Percentiles rank a stretch among this genome's conserved stretches.
These are phyloP conservation scores for Temnothorax unifasciatus DNA, from an alignment of 2,888 invertebrate genomes.

Conservation along the genomic window DNA sequence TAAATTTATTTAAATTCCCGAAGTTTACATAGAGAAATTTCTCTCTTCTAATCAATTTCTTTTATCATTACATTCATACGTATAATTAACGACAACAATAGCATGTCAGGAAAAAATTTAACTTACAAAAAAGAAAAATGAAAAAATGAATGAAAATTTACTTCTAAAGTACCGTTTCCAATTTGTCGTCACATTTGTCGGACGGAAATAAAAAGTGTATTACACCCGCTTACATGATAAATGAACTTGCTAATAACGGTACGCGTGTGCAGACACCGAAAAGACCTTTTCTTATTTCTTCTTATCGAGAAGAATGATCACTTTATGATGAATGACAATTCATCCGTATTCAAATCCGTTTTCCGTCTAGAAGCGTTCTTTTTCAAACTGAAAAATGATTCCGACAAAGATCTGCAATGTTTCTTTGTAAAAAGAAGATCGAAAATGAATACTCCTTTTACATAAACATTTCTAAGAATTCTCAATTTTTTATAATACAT, in stretches of 20 bases:
- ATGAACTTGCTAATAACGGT: conserved; percentile 25
- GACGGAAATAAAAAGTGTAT: conserved; percentile 25
- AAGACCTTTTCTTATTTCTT: conserved; percentile 23
- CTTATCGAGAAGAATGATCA: conserved; percentile 16
- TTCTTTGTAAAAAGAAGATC: not conserved
- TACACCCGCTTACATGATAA: conserved; percentile 26
- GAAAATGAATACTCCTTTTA: not conserved
- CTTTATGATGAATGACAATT: conserved; percentile 18
- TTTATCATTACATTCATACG: not conserved
- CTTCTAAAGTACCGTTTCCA: conserved; percentile 19
- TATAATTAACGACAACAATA: not conserved
- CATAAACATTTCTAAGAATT: conserved; percentile 3
- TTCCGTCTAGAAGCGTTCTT: not conserved
- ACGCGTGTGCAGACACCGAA: not conserved
- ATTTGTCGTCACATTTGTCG: conserved; percentile 34
- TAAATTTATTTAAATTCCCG: not conserved
- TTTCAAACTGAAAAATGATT: not conserved
- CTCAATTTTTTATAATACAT: not conserved
- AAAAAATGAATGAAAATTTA: not conserved
- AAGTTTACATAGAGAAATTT: not conserved
- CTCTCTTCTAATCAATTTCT: not conserved
- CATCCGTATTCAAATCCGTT: not conserved
- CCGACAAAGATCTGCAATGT: not conserved
- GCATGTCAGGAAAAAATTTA: not conserved
- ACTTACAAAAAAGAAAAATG: not conserved